Evolutionary conservation across 2,113 vertebrate genomes (phyloP), one percentile per base, ranked within the genome.

Genomic region (Anser brachyrhynchus): DNA sequence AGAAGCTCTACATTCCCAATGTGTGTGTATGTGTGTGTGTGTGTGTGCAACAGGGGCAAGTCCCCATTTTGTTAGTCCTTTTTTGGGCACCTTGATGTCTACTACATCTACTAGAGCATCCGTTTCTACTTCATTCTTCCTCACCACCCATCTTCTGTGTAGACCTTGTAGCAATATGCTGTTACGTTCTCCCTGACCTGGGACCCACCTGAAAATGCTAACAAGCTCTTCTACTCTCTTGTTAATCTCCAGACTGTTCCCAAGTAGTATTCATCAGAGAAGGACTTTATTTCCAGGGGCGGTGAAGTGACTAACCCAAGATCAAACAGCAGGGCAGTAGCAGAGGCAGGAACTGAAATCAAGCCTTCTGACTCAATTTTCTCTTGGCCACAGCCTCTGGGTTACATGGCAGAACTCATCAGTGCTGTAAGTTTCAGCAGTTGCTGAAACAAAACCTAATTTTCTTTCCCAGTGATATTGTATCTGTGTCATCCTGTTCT

Each of bases 301-400:
- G 4, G 73, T 84, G 89, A 80, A 93, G 59, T 96, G 95, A 96
- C 93, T 95, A 95, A 97, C 28, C 61, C 39, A 44, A 54, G 94
- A 96, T 95, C 94, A 96, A 97, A 96, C 90, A 77, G 72, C 4
- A 5, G 84, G 75, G 64, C 93, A 95, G 66, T 44, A 66, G 66
- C 2, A 6, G 84, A 95, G 89, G 71, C 73, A 92, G 92, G 77
- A 89, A 82, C 81, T 58, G 71, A 94, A 96, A 91, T 96, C 74
- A 72, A 89, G 81, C 91, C 77, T 87, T 94, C 92, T 96, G 92
- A 96, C 80, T 97, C 93, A 89, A 87, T 87, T 89, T 97, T 93
- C 91, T 91, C 43, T 89, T 95, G 86, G 86, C 90, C 72, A n/a
- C 43, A 39, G 29, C 52, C 67, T 54, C 81, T 0, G 5, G 31